Base-by-base conservation (phyloP, 2,113 vertebrate species). In the Paradoxurus hermaphroditus region DNA sequence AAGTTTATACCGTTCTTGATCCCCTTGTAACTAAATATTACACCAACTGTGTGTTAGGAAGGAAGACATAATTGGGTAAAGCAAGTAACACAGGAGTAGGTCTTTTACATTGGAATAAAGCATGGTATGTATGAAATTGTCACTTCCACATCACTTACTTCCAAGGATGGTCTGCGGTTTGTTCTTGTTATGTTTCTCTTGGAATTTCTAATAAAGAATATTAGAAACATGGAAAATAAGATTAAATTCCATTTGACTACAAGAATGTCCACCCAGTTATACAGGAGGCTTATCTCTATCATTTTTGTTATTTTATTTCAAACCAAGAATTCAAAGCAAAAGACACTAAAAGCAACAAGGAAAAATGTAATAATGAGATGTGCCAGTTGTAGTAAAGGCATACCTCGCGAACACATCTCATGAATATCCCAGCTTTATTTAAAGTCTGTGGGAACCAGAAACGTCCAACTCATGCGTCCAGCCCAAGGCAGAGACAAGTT, bases 141-240 rank as follows among this genome's bases (percentile, higher is more conserved):
- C 49, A 15, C 93, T 97, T 93, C 85, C 83, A 93, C 11, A 89
- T 86, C 96, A 99, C 99, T 99, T 99, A 99, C 99, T 99, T 98
- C 99, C 99, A 96, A 99, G 98, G 95, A 99, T 98, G 86, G 99
- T 98, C 77, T 99, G 98, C 0, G 98, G 98, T 97, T 98, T 99
- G 98, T 95, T 99, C 98, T 99, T 99, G 94, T 98, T 98, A 95
- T 98, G 99, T 97, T 99, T 99, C 96, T 99, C 99, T 97, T 99
- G 99, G 90, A 98, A 98, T 98, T 99, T 99, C 99, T 99, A 98
- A 63, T 97, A 96, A 98, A 98, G 7, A 98, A 98, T 2, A 98
- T 96, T 41, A 96, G 96, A 97, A 95, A 97, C 81, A 94, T 56
- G 85, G 39, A 94, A 94, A 92, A 23, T 95, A 65, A 97, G 96